Conservation (phyloP, 2,797 vertebrate species). For the Mastacembelus armatus region DNA sequence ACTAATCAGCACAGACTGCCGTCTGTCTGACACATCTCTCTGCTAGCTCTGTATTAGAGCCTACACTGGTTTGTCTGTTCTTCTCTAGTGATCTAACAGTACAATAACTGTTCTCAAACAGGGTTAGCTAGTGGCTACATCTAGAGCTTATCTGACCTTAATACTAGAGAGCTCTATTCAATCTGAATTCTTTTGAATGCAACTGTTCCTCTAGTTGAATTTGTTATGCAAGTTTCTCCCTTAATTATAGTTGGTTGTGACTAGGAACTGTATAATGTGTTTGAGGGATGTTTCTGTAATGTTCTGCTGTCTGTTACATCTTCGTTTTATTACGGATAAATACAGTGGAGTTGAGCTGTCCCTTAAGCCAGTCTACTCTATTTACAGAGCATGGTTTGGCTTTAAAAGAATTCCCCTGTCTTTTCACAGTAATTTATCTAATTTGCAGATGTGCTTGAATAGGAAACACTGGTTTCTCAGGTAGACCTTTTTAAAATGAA, state of each 20-base stretch:
- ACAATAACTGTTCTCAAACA: slow-evolving; percentile 46
- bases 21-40: slow-evolving; percentile 50
- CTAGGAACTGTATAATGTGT: slow-evolving; percentile 9
- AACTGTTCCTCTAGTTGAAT: neutral
- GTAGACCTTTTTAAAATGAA: neutral
- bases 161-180: neutral
- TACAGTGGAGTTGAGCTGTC: slow-evolving; percentile 35
- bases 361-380: slow-evolving; percentile 45
- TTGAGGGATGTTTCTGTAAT: slow-evolving; percentile 28
- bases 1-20: slow-evolving; percentile 59
- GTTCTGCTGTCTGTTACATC: slow-evolving; percentile 39
- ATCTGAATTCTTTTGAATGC: neutral
- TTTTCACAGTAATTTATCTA: slow-evolving; percentile 16
- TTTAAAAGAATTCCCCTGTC: slow-evolving; percentile 39
- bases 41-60: slow-evolving; percentile 39
- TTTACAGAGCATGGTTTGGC: slow-evolving; percentile 34
- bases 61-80: slow-evolving; percentile 45
- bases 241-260: slow-evolving; percentile 35
- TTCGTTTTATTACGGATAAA: slow-evolving; percentile 38
- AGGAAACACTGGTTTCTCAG: neutral
- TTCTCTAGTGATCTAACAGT: slow-evolving; percentile 36
- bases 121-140: slow-evolving; percentile 41
- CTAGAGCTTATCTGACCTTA: slow-evolving; percentile 53
- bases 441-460: slow-evolving; percentile 10
- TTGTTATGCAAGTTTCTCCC: slow-evolving; percentile 19